phyloP scores from a whole-genome alignment of 2,888 invertebrate genomes.

The Serrognathus titanus region DNA sequence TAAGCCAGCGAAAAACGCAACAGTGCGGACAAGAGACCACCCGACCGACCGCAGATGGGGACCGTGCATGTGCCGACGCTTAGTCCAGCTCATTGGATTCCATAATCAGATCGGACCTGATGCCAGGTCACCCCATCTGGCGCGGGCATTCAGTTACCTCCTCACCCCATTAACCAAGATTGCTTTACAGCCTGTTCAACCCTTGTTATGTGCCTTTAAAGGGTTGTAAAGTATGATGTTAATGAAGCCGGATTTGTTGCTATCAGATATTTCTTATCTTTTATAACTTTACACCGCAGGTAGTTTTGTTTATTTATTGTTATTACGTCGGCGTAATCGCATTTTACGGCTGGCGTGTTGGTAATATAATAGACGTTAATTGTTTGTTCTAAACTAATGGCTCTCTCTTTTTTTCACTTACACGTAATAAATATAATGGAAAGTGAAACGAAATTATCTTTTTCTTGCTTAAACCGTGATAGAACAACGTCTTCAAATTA shows the following conservation, averaged over 20 bases:
- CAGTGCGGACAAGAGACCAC: constrained; percentile 24
- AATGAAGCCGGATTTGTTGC: constrained; percentile 18
- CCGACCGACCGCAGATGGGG: constrained; percentile 31
- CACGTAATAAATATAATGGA: too few species aligned
- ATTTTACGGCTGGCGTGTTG: too few species aligned
- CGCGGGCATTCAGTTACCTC: constrained; percentile 29
- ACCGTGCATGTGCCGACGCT: constrained; percentile 30
- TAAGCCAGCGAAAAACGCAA: constrained; percentile 22
- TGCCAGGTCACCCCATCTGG: constrained; percentile 30
- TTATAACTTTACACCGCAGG: too few species aligned
- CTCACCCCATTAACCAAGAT: constrained; percentile 32
- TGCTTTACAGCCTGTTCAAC: constrained; percentile 25
- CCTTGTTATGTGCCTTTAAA: constrained; percentile 17
- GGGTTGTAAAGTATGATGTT: constrained; percentile 26
- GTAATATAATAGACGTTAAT: too few species aligned
- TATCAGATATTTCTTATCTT: not conserved
- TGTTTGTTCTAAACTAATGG: too few species aligned
- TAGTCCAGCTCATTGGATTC: constrained; percentile 31
- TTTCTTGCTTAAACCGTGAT: too few species aligned
- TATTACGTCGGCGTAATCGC: too few species aligned
- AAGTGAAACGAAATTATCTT: too few species aligned
- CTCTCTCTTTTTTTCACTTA: too few species aligned
- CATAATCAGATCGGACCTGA: constrained; percentile 34
- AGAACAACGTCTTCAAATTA: too few species aligned
- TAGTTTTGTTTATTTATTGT: too few species aligned